phyloP scores from a whole-genome alignment of 2,113 vertebrate genomes.

The Nansenia antarctica region DNA sequence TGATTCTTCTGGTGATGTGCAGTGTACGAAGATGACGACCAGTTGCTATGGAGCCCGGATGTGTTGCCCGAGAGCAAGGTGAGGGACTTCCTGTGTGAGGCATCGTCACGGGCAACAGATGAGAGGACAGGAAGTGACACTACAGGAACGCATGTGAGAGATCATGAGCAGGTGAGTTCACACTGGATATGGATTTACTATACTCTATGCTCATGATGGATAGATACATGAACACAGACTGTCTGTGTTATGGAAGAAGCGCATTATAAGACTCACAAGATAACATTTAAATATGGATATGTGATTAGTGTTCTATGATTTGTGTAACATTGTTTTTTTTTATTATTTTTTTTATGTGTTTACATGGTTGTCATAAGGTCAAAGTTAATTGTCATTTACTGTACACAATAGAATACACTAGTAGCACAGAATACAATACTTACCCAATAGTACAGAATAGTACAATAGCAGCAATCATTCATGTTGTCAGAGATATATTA shows the following conservation, averaged over 20 bases:
- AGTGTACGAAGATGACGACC: constrained; percentile 93
- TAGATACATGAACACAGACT: too few relatives aligned
- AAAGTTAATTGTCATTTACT: not conserved
- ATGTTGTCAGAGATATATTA: too few relatives aligned
- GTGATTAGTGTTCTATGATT: too few relatives aligned
- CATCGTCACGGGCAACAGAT: constrained; percentile 79
- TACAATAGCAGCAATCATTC: too few relatives aligned
- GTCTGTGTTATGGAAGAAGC: not conserved
- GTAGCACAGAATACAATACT: too few relatives aligned
- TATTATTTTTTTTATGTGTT: too few relatives aligned
- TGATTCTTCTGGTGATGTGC: constrained; percentile 17
- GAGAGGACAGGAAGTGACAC: constrained; percentile 78
- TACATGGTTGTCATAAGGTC: not conserved
- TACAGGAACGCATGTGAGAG: constrained; percentile 80
- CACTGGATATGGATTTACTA: not conserved
- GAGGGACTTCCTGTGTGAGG: constrained; percentile 87
- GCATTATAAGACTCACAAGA: not conserved
- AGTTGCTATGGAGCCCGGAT: constrained; percentile 91
- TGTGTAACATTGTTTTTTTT: too few relatives aligned
- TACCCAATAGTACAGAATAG: too few relatives aligned
- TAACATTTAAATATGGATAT: too few relatives aligned
- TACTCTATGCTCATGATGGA: not conserved
- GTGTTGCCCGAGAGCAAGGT: constrained; percentile 87
- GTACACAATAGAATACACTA: too few relatives aligned
- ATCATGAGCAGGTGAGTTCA: constrained; percentile 87